These are phyloP conservation scores for Catharus minimus DNA, from an alignment of 2,113 vertebrate genomes.

Conservation along the genomic window DNA sequence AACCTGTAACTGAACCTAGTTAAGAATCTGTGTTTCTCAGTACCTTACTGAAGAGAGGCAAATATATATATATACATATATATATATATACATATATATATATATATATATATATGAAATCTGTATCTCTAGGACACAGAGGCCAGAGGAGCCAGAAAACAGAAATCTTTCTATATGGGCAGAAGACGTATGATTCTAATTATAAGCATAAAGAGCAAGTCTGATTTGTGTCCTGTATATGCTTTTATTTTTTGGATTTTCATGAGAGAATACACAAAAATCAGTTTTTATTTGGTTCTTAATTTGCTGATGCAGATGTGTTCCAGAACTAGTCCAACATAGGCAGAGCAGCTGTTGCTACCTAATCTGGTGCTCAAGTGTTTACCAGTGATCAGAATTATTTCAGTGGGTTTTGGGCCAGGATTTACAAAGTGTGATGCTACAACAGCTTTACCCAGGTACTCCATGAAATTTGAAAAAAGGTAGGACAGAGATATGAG, in stretches of 20 bases:
- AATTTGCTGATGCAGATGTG: neutral
- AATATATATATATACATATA: neutral
- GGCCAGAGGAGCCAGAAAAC: neutral
- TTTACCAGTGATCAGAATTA: neutral
- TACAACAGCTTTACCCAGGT: neutral
- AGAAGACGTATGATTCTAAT: neutral
- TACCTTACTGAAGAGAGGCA: neutral
- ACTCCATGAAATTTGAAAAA: neutral
- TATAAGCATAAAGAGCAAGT: neutral
- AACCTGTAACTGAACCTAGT: neutral
- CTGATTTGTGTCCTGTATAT: neutral
- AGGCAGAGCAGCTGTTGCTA: neutral
- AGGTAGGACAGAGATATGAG: neutral
- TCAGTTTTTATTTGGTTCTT: neutral
- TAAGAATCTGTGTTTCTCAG: neutral
- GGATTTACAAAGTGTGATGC: neutral
- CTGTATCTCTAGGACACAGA: neutral
- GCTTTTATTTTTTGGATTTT: neutral
- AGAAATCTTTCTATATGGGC: neutral
- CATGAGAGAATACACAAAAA: neutral
- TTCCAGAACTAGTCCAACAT: neutral
- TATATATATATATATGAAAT: neutral
- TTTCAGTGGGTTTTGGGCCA: neutral
- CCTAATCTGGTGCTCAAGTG: neutral
- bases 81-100: neutral